Conservation (phyloP, 2,113 vertebrate genomes). For the Picathartes gymnocephalus region DNA sequence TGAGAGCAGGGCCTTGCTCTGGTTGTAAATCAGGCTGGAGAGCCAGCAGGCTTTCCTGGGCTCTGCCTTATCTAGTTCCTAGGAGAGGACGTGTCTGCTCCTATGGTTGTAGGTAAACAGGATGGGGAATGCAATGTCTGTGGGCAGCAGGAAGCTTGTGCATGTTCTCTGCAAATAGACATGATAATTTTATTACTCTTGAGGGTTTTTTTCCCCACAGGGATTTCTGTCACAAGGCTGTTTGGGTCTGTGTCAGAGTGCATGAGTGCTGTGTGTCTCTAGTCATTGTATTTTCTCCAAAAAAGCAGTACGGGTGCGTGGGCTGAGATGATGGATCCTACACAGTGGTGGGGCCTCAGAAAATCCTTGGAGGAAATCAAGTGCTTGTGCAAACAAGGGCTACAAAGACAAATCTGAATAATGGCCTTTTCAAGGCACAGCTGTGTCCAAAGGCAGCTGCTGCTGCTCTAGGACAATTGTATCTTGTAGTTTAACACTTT, state of each 20-base stretch:
- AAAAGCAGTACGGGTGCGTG: neutral
- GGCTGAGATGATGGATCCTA: neutral
- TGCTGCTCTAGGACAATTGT: neutral
- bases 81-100: neutral
- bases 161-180: neutral
- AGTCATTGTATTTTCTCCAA: neutral
- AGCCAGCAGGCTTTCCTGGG: neutral
- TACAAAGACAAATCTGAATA: neutral
- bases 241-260: neutral
- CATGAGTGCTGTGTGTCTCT: neutral
- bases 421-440: neutral
- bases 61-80: neutral
- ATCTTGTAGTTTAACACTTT: neutral
- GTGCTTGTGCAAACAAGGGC: neutral
- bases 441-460: neutral
- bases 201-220: neutral
- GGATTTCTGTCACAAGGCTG: neutral
- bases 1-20: neutral
- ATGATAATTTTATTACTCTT: neutral
- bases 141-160: neutral
- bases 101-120: neutral
- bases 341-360: neutral
- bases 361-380: neutral
- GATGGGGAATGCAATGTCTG: neutral
- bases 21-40: neutral